phyloP scores from a whole-genome alignment of 1,140 invertebrate genomes.

The Lineus longissimus region DNA sequence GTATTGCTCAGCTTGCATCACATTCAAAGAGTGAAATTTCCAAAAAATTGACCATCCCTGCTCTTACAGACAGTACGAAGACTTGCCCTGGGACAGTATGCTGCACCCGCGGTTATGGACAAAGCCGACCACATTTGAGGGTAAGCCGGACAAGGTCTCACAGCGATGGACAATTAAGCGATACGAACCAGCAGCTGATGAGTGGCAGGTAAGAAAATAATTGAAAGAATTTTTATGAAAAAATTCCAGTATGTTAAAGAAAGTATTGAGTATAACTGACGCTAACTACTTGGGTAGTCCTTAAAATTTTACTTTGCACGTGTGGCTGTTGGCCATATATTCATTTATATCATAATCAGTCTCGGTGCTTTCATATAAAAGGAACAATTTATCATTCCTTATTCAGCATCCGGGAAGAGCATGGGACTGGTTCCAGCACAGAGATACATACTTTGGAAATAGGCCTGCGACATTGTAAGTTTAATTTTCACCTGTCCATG shows the following conservation, averaged over 20 bases:
- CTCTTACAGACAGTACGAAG: conserved; percentile 38
- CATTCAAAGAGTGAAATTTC: too few relatives aligned
- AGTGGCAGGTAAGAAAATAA: conserved; percentile 39
- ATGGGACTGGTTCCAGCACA: conserved; percentile 46
- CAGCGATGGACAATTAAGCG: conserved; percentile 37
- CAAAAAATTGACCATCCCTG: too few relatives aligned
- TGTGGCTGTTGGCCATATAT: too few relatives aligned
- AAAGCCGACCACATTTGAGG: conserved; percentile 33
- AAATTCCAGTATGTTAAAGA: too few relatives aligned
- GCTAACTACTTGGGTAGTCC: too few relatives aligned
- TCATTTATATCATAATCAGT: too few relatives aligned
- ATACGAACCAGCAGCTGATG: conserved; percentile 41
- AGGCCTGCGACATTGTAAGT: conserved; percentile 44
- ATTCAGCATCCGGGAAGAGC: conserved; percentile 36
- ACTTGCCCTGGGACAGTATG: conserved; percentile 46
- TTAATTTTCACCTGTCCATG: not conserved
- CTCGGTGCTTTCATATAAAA: too few relatives aligned
- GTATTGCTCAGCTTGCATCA: too few relatives aligned
- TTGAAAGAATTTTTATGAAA: too few relatives aligned
- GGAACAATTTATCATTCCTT: conserved; percentile 6
- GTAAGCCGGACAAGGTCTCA: conserved; percentile 44
- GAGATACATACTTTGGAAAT: conserved; percentile 40
- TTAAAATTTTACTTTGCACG: too few relatives aligned
- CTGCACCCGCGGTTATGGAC: conserved; percentile 38
- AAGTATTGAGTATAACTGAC: too few relatives aligned